A percentile compares a stretch with the other conserved stretches of the same genome.
Conservation (phyloP, 2,797 vertebrate genomes). For the Rhynchonycteris naso region DNA sequence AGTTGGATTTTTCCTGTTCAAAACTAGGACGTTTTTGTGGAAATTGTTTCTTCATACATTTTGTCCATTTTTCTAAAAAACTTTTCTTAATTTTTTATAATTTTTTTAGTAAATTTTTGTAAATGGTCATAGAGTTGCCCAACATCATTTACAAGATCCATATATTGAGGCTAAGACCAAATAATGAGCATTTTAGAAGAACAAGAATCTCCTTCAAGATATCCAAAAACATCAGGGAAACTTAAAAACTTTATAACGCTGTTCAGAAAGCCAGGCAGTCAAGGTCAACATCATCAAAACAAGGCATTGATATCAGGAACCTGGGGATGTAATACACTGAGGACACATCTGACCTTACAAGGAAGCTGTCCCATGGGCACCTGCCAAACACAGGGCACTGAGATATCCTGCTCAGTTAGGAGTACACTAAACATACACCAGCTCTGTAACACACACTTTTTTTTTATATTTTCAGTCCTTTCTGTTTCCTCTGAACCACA, state of each 20-base stretch:
- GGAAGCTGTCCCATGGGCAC: not conserved
- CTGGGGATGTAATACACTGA: not conserved
- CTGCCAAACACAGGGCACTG: too few species aligned
- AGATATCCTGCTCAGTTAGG: too few species aligned
- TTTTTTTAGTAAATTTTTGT: not conserved
- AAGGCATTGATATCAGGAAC: not conserved
- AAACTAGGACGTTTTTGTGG: not conserved
- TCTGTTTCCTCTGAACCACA: not conserved
- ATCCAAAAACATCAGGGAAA: not conserved
- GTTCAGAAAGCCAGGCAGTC: not conserved
- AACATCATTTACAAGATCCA: not conserved
- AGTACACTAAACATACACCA: accelerated
- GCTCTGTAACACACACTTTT: accelerated
- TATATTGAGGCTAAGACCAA: not conserved
- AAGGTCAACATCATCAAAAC: not conserved
- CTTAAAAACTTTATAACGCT: not conserved
- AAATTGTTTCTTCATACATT: not conserved
- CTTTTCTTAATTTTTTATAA: not conserved
- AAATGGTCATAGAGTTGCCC: not conserved
- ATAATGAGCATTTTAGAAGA: not conserved
- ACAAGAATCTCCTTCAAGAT: not conserved
- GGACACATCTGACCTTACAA: not conserved
- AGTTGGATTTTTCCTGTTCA: not conserved
- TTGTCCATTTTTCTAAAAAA: not conserved
- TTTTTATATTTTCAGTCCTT: not conserved